phyloP scores from a whole-genome alignment of 1,140 invertebrate species.

The Tachypleus tridentatus region DNA sequence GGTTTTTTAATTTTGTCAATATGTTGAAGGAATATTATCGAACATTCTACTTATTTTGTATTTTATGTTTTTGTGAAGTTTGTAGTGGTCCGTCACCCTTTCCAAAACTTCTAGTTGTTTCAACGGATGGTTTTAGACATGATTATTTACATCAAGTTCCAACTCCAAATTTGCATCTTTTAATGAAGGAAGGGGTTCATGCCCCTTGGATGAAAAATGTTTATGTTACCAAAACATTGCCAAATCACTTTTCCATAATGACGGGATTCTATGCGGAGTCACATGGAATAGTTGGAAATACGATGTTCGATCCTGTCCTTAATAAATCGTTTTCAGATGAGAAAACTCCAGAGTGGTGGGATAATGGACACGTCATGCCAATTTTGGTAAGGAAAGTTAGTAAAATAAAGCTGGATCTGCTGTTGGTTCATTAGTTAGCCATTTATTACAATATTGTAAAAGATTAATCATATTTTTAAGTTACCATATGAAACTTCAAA shows the following conservation, averaged over 20 bases:
- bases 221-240: constrained; percentile 31
- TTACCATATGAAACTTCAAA: too few relatives aligned
- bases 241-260: constrained; percentile 30
- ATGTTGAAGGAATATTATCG: too few relatives aligned
- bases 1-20: too few relatives aligned
- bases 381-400: constrained; percentile 22
- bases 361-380: constrained; percentile 20
- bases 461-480: too few relatives aligned
- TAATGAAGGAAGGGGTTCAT: constrained; percentile 19
- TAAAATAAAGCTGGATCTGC: too few relatives aligned
- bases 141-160: constrained; percentile 24
- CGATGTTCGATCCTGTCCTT: constrained; percentile 26
- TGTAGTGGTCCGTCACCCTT: neutral
- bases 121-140: constrained; percentile 29
- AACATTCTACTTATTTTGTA: too few relatives aligned
- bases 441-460: too few relatives aligned
- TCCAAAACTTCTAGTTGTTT: constrained; percentile 25
- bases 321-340: constrained; percentile 15
- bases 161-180: constrained; percentile 21
- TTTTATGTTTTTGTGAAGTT: too few relatives aligned
- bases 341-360: constrained; percentile 23
- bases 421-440: too few relatives aligned
- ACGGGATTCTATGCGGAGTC: constrained; percentile 39
- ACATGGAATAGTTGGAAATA: constrained; percentile 37
- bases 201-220: constrained; percentile 17